Evolutionary conservation across 2,113 vertebrate species (phyloP), one percentile per base, ranked within the genome.

Genomic region (Siphamia tubifer): DNA sequence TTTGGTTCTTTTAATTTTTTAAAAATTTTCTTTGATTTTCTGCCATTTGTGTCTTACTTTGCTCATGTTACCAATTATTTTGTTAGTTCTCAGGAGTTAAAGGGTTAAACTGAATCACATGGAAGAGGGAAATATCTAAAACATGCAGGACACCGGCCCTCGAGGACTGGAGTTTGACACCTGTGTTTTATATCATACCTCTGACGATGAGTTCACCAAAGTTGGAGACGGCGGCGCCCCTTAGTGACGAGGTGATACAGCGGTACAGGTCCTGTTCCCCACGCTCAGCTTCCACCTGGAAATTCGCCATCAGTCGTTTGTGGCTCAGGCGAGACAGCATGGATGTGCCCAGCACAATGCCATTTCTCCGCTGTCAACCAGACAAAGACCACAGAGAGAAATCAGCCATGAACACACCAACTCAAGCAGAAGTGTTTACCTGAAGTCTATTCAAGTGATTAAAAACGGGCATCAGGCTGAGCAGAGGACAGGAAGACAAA

Each of bases 141-240:
- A n/a, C n/a, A n/a, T n/a, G n/a, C n/a, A n/a, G n/a, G n/a, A n/a
- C n/a, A n/a, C n/a, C n/a, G n/a, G n/a, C n/a, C n/a, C n/a, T n/a
- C n/a, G n/a, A n/a, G n/a, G n/a, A n/a, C n/a, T n/a, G n/a, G n/a
- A n/a, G n/a, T n/a, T n/a, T n/a, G n/a, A n/a, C n/a, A 30, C 28
- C 1, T 30, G 6, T 30, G 6, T 30, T 3, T 39, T 23, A 12
- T 4, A 9, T 1, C 52, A 64, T 83, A 98, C 97, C 96, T 95
- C 96, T 95, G 70, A 99, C 95, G 0, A 99, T 95, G 67, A 99
- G 94, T 67, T 98, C 96, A 0, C 95, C 97, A 0, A 98, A 99
- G 91, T 99, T 99, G 70, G 97, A 98, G 71, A 98, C 95, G 0
- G 97, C 90, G 0, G 96, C 93, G 0, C 97, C 96, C 0, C 93